phyloP scores from a whole-genome alignment of 2,113 vertebrate species.

The Tychaedon coryphoeus region DNA sequence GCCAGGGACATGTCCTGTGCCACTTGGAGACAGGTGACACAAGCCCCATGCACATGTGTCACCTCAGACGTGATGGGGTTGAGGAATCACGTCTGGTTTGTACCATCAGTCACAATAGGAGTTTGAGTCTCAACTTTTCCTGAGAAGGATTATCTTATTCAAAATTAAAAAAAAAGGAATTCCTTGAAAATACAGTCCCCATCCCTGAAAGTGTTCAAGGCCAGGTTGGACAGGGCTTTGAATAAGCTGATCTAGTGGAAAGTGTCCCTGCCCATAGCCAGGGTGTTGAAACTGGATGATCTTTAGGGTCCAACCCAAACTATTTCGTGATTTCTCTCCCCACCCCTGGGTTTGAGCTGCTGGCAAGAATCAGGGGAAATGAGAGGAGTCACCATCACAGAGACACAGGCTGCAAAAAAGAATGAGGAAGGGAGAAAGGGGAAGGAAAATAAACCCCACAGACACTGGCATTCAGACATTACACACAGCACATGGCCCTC shows the following conservation, averaged over 20 bases:
- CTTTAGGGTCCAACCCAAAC: background rate
- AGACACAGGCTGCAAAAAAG: background rate
- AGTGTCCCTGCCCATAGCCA: background rate
- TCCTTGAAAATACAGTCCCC: background rate
- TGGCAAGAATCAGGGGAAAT: fast-evolving
- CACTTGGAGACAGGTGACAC: background rate
- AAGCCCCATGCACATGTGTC: background rate
- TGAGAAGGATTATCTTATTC: background rate
- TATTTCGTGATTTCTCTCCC: background rate
- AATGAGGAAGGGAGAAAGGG: background rate
- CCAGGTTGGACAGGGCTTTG: background rate
- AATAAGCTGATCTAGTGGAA: background rate
- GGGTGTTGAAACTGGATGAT: background rate
- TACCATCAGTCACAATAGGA: background rate
- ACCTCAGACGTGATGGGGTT: fast-evolving
- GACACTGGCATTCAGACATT: background rate
- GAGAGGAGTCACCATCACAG: background rate
- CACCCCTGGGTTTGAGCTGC: background rate
- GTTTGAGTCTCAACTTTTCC: background rate
- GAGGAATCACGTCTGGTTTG: background rate
- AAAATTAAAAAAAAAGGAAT: background rate
- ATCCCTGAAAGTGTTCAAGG: background rate
- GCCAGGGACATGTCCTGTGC: background rate
- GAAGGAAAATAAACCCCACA: background rate
- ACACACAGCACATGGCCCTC: background rate